phyloP scores from a whole-genome alignment of 2,113 vertebrate species.

The Heliornis fulica region DNA sequence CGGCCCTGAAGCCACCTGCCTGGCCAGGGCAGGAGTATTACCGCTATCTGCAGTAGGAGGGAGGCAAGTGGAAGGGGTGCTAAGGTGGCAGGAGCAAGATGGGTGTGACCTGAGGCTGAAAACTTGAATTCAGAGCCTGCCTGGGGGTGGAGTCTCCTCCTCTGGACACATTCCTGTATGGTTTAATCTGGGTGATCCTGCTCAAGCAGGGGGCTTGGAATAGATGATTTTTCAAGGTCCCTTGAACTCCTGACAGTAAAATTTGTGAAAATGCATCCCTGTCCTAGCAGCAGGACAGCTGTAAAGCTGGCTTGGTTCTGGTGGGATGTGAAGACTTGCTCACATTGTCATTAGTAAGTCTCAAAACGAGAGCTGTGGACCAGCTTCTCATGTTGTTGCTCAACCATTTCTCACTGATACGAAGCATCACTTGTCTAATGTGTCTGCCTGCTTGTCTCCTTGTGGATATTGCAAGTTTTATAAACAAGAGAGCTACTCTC shows the following conservation, averaged over 20 bases:
- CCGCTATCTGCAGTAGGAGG: not conserved
- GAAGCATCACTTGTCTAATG: not conserved
- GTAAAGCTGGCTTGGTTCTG: not conserved
- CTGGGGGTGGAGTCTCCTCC: no score
- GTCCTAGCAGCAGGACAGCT: no score
- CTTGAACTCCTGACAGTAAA: no score
- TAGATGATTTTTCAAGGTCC: no score
- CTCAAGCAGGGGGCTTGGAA: no score
- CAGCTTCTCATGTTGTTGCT: not conserved
- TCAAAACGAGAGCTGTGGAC: not conserved
- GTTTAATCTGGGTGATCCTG: no score
- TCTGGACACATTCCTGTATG: no score
- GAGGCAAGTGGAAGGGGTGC: not conserved
- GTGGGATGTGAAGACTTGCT: not conserved
- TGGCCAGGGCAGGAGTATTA: rapidly evolving
- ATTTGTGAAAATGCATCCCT: not conserved
- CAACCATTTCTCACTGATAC: not conserved
- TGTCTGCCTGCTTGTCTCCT: not conserved
- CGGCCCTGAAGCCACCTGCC: rapidly evolving
- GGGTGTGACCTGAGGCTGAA: not conserved
- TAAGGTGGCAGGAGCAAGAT: not conserved
- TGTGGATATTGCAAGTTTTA: no score
- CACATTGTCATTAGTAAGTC: not conserved
- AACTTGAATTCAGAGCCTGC: not conserved
- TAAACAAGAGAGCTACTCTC: not conserved